phyloP scores from a whole-genome alignment of 2,888 invertebrate species.

The Pandemis cinnamomeana region DNA sequence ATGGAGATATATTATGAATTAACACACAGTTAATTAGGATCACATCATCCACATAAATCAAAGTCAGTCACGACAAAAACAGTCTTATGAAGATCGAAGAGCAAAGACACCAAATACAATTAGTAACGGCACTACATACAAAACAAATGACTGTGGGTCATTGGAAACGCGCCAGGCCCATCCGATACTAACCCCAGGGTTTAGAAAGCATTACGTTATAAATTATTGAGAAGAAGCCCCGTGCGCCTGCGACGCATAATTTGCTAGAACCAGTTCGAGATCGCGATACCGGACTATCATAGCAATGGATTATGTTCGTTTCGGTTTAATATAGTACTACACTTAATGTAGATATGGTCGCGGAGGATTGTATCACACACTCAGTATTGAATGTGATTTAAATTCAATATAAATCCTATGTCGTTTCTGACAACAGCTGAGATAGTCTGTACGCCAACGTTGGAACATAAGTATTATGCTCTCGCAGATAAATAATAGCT shows the following conservation, averaged over 20 bases:
- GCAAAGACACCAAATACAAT: not conserved
- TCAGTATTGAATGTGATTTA: conserved; percentile 37
- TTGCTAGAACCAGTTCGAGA: conserved; percentile 69
- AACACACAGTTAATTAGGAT: not conserved
- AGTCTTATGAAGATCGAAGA: no score
- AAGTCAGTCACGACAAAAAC: not conserved
- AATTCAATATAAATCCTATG: conserved; percentile 29
- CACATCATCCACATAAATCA: not conserved
- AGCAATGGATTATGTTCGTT: conserved; percentile 45
- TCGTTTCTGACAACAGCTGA: conserved; percentile 3
- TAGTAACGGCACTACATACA: not conserved
- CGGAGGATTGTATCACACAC: conserved; percentile 35
- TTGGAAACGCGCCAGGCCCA: conserved; percentile 43
- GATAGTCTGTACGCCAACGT: not conserved
- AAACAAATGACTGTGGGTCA: not conserved
- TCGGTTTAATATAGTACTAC: conserved; percentile 39
- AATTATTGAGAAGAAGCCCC: conserved; percentile 72
- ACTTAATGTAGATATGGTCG: conserved; percentile 38
- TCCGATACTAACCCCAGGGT: conserved; percentile 57
- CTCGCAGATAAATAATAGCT: not conserved
- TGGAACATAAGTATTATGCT: not conserved
- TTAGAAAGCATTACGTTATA: conserved; percentile 72
- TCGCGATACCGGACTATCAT: conserved; percentile 48
- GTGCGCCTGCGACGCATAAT: conserved; percentile 69
- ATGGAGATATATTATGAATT: no score